Conservation (phyloP, 2,888 invertebrate genomes). For the Cylloceria caligata region DNA sequence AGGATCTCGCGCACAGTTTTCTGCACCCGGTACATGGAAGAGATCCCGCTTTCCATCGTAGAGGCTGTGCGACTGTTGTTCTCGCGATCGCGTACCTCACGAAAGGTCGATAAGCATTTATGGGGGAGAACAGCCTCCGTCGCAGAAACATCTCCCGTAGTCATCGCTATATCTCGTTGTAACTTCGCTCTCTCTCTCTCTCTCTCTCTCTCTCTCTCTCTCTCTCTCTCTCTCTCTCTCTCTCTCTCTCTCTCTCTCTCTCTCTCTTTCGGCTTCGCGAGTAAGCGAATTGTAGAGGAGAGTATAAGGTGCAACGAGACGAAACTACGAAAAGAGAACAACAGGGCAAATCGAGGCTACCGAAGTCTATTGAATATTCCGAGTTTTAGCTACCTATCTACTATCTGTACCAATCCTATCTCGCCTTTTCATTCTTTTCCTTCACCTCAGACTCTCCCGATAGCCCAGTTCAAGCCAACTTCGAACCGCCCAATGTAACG, state of each 20-base stretch:
- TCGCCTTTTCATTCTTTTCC: conserved; percentile 28
- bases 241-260: background rate
- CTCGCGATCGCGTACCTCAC: conserved; percentile 57
- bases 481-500: conserved; percentile 35
- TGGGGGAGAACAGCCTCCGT: conserved; percentile 46
- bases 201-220: too few species aligned
- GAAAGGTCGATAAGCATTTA: conserved; percentile 70
- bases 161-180: background rate
- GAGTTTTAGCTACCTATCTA: conserved; percentile 27
- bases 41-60: background rate
- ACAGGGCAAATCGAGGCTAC: conserved; percentile 61
- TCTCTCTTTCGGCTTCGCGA: background rate
- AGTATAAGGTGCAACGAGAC: conserved; percentile 13
- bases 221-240: too few species aligned
- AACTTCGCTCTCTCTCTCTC: too few species aligned
- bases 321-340: conserved; percentile 44
- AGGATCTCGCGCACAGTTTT: background rate
- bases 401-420: background rate
- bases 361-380: conserved; percentile 62
- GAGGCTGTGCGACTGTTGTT: conserved; percentile 6
- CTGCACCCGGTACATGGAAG: background rate
- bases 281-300: background rate
- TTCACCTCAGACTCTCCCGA: conserved; percentile 29
- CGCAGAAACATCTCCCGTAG: conserved; percentile 29
- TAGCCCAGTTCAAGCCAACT: conserved; percentile 47